A percentile compares a stretch with the other conserved stretches of the same genome.
Evolutionary conservation across 2,888 invertebrate species (phyloP).

Genomic region (Petrolisthes cinctipes): DNA sequence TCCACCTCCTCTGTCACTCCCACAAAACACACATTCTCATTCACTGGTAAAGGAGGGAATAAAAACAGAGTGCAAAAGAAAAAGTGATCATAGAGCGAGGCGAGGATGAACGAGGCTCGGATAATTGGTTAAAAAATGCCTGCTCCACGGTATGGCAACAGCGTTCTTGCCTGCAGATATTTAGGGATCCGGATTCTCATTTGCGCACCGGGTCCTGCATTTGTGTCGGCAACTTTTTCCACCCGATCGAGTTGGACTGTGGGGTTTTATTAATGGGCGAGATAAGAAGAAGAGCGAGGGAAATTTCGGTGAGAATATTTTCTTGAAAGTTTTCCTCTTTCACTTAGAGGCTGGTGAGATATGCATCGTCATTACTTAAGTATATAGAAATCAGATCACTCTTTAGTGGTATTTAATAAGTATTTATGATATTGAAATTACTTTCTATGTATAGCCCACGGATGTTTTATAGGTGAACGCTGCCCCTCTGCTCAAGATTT

Average conservation of each 20-base stretch:
- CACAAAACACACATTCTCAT: not conserved
- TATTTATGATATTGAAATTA: no score
- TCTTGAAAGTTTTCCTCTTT: no score
- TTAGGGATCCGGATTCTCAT: not conserved
- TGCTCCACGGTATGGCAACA: not conserved
- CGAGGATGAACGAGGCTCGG: not conserved
- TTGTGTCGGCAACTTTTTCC: not conserved
- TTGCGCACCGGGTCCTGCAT: not conserved
- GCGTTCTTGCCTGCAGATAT: conserved; percentile 1
- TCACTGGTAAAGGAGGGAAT: not conserved
- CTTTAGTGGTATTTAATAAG: no score
- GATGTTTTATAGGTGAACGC: no score
- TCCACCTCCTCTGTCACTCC: no score
- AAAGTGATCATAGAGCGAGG: not conserved
- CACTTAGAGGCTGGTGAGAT: no score
- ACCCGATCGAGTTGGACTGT: not conserved
- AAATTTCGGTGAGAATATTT: no score
- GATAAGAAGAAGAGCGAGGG: not conserved
- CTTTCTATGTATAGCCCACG: no score
- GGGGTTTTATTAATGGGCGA: not conserved
- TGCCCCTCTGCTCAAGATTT: no score
- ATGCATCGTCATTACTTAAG: no score
- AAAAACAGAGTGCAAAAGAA: not conserved
- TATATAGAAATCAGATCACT: no score
- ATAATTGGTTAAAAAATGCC: not conserved